Conservation (phyloP, 2,113 vertebrate genomes). For the Camelus bactrianus region DNA sequence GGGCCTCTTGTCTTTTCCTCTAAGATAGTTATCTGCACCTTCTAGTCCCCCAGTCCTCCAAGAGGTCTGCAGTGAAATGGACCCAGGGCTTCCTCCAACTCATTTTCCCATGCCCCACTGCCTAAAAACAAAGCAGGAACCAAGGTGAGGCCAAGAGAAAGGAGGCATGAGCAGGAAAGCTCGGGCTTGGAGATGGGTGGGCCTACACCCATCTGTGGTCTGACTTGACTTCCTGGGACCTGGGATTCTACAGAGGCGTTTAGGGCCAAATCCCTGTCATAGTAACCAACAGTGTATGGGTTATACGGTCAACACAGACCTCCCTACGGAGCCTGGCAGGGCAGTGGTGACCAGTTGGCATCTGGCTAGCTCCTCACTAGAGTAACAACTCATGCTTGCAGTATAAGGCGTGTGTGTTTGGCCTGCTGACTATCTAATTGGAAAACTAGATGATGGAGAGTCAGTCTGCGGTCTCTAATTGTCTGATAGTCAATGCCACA, state of each 20-base stretch:
- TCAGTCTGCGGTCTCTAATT: conserved; percentile 10
- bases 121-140: not conserved
- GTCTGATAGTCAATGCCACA: not conserved
- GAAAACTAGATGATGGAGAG: not conserved
- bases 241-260: not conserved
- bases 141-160: not conserved
- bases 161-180: not conserved
- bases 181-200: too few relatives aligned
- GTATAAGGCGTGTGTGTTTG: not conserved
- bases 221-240: not conserved
- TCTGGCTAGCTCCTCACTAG: not conserved
- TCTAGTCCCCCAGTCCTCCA: not conserved
- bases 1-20: not conserved
- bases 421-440: not conserved
- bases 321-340: not conserved
- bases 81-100: not conserved
- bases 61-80: not conserved
- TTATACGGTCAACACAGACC: not conserved
- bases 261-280: not conserved
- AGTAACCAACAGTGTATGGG: not conserved
- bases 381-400: not conserved
- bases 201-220: too few relatives aligned
- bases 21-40: not conserved
- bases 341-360: not conserved
- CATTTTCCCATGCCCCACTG: not conserved